Evolutionary conservation across 2,113 vertebrate species (phyloP).

Genomic region (Rhabdornis inornatus): DNA sequence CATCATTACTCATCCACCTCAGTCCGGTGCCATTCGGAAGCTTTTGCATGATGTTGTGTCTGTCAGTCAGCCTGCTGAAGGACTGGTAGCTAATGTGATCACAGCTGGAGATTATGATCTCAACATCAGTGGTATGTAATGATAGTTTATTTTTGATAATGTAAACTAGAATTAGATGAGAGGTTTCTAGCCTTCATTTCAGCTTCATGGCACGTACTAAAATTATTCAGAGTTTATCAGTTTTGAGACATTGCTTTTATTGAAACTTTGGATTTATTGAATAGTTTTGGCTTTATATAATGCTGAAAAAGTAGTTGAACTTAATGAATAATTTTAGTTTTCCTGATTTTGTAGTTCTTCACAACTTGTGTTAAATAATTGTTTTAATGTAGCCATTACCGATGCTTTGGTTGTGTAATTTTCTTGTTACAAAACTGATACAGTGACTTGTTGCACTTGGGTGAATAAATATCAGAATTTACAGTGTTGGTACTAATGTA

Average conservation of each 20-base stretch:
- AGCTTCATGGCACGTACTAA: background rate
- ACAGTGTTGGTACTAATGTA: background rate
- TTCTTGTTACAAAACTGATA: background rate
- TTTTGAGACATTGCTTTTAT: background rate
- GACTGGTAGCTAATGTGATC: slow-evolving; percentile 83
- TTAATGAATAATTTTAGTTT: background rate
- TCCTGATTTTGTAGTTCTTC: background rate
- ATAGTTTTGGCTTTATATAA: background rate
- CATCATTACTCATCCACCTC: slow-evolving; percentile 79
- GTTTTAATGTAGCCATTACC: background rate
- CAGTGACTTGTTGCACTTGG: background rate
- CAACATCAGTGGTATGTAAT: slow-evolving; percentile 90
- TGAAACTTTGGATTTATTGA: background rate
- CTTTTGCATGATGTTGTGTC: slow-evolving; percentile 88
- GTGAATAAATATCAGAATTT: background rate
- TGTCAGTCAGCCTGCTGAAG: slow-evolving; percentile 89
- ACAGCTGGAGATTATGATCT: slow-evolving; percentile 94
- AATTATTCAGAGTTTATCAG: background rate
- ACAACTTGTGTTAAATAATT: background rate
- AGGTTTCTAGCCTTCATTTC: background rate
- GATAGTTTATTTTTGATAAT: background rate
- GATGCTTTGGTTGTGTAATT: background rate
- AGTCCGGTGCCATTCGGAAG: slow-evolving; percentile 73
- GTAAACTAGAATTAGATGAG: background rate
- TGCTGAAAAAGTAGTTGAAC: background rate